phyloP scores from a whole-genome alignment of 2,113 vertebrate genomes.

The Elanus axillaris region DNA sequence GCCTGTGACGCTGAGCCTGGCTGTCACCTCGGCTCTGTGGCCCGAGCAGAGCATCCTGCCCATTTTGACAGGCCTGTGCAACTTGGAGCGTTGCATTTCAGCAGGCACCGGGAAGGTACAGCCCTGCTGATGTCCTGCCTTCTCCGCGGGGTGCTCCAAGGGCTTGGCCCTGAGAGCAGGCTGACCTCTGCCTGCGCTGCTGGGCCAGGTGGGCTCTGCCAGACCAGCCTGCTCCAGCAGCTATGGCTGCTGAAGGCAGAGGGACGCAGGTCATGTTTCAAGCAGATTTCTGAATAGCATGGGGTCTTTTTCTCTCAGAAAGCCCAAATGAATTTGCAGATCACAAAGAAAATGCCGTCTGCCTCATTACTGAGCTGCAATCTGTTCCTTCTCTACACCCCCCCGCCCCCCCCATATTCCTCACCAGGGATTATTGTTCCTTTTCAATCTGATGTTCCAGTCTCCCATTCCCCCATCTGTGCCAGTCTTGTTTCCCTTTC shows the following conservation, averaged over 20 bases:
- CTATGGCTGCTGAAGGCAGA: neutral
- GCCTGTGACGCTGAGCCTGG: neutral
- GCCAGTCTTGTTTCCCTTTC: neutral
- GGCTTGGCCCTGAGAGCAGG: rapidly evolving
- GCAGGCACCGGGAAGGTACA: neutral
- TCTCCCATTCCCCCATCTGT: neutral
- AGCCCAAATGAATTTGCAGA: neutral
- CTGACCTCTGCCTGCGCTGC: neutral
- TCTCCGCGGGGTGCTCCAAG: neutral
- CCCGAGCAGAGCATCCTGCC: neutral
- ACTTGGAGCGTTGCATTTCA: rapidly evolving
- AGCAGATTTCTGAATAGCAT: neutral
- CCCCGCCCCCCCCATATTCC: neutral
- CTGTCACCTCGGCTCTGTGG: neutral
- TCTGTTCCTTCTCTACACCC: neutral
- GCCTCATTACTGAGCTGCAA: constrained; percentile 7
- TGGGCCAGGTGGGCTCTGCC: neutral
- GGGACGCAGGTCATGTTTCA: neutral
- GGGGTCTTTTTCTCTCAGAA: neutral
- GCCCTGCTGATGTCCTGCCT: neutral
- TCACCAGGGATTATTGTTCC: neutral
- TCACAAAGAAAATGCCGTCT: neutral
- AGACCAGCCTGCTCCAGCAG: neutral
- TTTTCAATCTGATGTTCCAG: constrained; percentile 10
- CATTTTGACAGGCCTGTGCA: neutral